Conservation (phyloP, 2,797 vertebrate species). For the Amazonetta brasiliensis region DNA sequence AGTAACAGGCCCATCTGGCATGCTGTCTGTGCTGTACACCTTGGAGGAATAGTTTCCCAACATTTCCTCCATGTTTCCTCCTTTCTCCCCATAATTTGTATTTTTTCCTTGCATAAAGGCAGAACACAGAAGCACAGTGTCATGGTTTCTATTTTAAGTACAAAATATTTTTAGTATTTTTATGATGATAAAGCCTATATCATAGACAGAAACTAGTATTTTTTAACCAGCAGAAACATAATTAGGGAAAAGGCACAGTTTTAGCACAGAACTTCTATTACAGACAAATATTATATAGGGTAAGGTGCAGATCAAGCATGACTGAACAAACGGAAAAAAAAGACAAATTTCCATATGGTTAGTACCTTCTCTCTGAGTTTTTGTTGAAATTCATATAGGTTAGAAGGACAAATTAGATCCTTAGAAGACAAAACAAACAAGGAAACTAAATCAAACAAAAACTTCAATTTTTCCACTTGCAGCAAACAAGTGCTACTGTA, state of each 20-base stretch:
- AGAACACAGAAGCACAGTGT: neutral
- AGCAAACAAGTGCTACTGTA: neutral
- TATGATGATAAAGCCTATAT: neutral
- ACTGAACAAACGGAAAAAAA: neutral
- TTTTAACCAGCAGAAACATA: neutral
- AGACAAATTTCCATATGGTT: neutral
- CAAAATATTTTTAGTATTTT: neutral
- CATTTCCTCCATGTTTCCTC: neutral
- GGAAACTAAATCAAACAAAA: fast-evolving
- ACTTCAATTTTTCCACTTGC: neutral
- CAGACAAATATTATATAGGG: neutral
- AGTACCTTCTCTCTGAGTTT: neutral
- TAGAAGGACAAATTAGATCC: neutral
- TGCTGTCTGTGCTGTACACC: neutral
- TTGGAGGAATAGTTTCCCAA: neutral
- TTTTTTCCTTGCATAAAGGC: neutral
- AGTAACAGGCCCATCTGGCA: neutral
- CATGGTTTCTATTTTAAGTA: neutral
- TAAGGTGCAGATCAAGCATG: neutral
- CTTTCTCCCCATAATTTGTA: neutral
- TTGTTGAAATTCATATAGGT: neutral
- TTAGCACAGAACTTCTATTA: neutral
- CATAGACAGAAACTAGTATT: neutral
- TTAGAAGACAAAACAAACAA: neutral
- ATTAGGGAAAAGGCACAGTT: neutral